Evolutionary conservation across 2,113 vertebrate species (phyloP), one percentile per base, ranked within the genome.

Genomic region (Gambusia holbrooki): DNA sequence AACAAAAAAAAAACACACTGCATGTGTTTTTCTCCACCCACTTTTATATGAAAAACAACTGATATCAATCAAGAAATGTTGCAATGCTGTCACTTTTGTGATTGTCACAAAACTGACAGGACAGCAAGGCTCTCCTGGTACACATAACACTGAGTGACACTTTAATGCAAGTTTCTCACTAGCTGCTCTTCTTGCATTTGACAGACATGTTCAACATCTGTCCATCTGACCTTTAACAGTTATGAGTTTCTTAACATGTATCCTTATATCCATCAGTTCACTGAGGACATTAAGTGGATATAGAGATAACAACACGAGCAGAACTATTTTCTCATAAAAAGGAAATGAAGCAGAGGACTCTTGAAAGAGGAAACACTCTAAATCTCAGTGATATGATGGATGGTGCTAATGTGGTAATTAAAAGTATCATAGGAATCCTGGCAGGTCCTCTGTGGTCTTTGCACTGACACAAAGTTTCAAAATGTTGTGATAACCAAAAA

Each of bases 61-160:
- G 45, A 48, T 48, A 48, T 19, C 45, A 48, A 42, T 71, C 62
- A 69, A 17, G 3, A 65, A 19, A 74, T 54, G 27, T 48, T n/a
- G 32, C 61, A n/a, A 60, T 29, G 69, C 32, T 13, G 66, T 2
- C 61, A 22, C 48, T 29, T 69, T 37, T 13, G 63, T 2, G 5
- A 15, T 14, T 42, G 66, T 27, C 54, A 62, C 28, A 0, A 73
- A 69, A 64, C 37, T 66, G 62, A 54, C 66, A 67, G 75, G 66
- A 32, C 66, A 73, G 69, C 73, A 72, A 51, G 33, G 19, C 37
- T 17, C 32, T 68, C 22, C 54, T 10, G 29, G 32, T 5, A 63
- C 40, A 74, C 66, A 64, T 67, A 63, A n/a, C 73, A 71, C 32
- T 40, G 73, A 86, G n/a, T 77, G 70, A 80, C 25, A 67, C 5